Base-by-base conservation (phyloP, 2,888 invertebrate species). In the Liodrosophila aerea region DNA sequence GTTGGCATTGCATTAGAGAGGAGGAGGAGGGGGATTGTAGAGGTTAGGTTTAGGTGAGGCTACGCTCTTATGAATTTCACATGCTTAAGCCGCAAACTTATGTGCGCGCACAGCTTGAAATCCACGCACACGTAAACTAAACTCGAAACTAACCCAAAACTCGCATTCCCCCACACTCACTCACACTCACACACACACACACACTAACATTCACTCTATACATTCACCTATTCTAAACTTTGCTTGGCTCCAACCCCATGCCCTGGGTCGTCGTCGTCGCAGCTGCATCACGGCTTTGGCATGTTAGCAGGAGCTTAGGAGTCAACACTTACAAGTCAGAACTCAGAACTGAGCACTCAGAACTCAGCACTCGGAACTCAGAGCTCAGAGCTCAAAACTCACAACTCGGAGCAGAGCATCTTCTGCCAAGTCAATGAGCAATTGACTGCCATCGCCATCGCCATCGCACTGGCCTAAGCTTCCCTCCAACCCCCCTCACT, bases 21-120 rank as follows among this genome's bases (percentile, higher is more conserved):
- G 36, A 15, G 12, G 8, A 36, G 2, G 34, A 7, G 15, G 39
- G 29, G 29, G 29, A 29, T 29, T 39, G 16, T 56, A 37, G 7
- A 46, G 34, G 13, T 9, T 13, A 16, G 29, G 34, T 16, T 33
- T 15, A 39, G 34, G 37, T 52, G 61, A 54, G 68, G 73, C 73
- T 50, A 31, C 43, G 69, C 69, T 68, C 83, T 65, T 85, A 85
- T 83, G 85, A 85, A 83, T 78, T 82, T 83, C 85, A 83, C 85
- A 78, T 85, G 86, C 78, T 80, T 80, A 80, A 80, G 80, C 80
- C 86, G 71, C 71, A 80, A 85, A 80, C 86, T 80, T 80, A 85
- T 83, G 84, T 85, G 77, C 69, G 80, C 68, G 74, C 84, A 80
- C 82, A 78, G 84, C 80, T 85, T 84, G 85, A 85, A 85, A 81